These are phyloP conservation scores for Bombycilla garrulus DNA, from an alignment of 2,113 vertebrate genomes.

Conservation along the genomic window DNA sequence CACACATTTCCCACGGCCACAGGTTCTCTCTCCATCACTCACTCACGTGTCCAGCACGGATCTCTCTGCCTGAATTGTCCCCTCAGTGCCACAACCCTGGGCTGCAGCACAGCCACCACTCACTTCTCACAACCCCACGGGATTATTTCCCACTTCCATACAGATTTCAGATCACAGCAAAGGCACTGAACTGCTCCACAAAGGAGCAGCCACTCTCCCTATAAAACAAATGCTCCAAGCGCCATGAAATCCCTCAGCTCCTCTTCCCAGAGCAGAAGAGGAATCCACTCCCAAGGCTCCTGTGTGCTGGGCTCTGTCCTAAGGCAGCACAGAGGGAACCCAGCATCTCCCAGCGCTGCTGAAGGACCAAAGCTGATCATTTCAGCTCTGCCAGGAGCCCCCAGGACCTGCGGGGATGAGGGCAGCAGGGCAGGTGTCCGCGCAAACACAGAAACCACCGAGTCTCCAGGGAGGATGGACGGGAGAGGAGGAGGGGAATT, in stretches of 20 bases:
- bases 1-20: neutral
- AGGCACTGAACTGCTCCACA: neutral
- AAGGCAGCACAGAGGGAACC: neutral
- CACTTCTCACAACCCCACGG: neutral
- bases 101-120: neutral
- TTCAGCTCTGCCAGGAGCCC: neutral
- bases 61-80: neutral
- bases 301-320: neutral
- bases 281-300: neutral
- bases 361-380: neutral
- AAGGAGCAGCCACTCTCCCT: neutral
- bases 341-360: neutral
- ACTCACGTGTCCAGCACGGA: neutral
- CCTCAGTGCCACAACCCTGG: neutral
- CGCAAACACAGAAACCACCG: neutral
- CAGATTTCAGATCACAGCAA: neutral
- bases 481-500: constrained; percentile 28
- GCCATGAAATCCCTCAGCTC: neutral
- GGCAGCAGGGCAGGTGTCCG: constrained; percentile 31
- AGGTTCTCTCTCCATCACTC: neutral
- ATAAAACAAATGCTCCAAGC: neutral
- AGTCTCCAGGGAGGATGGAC: constrained; percentile 11
- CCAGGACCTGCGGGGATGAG: neutral
- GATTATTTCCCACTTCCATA: neutral
- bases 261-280: neutral